Evolutionary conservation across 2,113 vertebrate genomes (phyloP).

Genomic region (Rhabdornis inornatus): DNA sequence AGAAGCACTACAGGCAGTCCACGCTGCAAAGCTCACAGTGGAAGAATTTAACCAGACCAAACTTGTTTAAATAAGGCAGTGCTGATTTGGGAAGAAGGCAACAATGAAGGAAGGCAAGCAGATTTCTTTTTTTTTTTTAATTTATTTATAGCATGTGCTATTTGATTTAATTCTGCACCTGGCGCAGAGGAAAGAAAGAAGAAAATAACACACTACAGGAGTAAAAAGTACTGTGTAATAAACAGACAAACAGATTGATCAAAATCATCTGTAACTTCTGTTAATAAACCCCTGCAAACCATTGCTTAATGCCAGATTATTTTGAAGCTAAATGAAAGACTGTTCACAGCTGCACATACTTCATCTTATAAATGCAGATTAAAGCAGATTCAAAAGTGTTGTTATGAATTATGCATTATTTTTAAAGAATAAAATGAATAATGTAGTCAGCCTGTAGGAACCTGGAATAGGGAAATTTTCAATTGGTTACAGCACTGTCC

Average conservation of each 20-base stretch:
- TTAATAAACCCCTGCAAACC: background rate
- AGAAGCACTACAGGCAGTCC: background rate
- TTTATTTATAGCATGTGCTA: background rate
- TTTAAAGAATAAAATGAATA: constrained; percentile 13
- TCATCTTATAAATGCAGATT: constrained; percentile 20
- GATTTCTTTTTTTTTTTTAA: background rate
- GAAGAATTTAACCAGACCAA: background rate
- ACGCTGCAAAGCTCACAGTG: background rate
- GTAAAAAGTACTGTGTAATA: background rate
- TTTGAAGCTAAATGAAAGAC: background rate
- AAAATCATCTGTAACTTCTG: background rate
- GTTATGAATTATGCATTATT: constrained; percentile 28
- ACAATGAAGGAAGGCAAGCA: background rate
- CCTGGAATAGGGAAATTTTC: background rate
- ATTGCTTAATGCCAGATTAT: background rate
- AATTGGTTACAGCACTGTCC: background rate
- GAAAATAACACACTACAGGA: background rate
- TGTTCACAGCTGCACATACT: background rate
- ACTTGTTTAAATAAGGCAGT: background rate
- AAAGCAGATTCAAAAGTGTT: background rate
- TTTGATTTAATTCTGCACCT: background rate
- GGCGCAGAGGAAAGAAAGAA: background rate
- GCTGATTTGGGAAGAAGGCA: background rate
- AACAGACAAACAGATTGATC: background rate
- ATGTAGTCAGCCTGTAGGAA: background rate